phyloP scores from a whole-genome alignment of 2,888 invertebrate genomes.

The Athalia rosae region DNA sequence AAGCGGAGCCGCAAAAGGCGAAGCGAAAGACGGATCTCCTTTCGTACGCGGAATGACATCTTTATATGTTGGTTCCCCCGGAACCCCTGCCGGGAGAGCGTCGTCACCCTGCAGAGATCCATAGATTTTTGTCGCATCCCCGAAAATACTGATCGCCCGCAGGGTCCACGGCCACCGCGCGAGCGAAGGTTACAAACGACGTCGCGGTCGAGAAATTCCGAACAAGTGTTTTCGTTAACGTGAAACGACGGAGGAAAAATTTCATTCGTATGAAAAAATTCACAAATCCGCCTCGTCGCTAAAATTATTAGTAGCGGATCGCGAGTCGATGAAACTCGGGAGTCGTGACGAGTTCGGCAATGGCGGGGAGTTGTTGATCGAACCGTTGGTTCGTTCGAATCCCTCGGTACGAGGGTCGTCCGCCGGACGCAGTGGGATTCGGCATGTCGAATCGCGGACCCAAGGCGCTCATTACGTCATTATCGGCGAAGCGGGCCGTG shows the following conservation, averaged over 20 bases:
- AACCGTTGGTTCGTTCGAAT: slow-evolving; percentile 34
- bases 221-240: neutral
- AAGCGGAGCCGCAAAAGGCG: neutral
- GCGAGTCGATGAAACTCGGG: no score
- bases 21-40: slow-evolving; percentile 57
- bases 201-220: neutral
- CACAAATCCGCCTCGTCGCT: no score
- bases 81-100: slow-evolving; percentile 66
- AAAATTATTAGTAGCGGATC: no score
- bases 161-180: slow-evolving; percentile 24
- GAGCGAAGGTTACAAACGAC: slow-evolving; percentile 3
- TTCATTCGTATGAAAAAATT: no score
- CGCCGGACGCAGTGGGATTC: slow-evolving; percentile 45
- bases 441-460: slow-evolving; percentile 62
- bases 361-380: neutral
- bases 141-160: slow-evolving; percentile 35
- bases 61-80: slow-evolving; percentile 60
- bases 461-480: slow-evolving; percentile 67
- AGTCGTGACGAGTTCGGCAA: neutral
- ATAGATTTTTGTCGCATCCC: slow-evolving; percentile 65
- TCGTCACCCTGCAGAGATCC: slow-evolving; percentile 69
- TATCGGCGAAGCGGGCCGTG: slow-evolving; percentile 62
- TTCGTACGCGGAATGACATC: slow-evolving; percentile 64
- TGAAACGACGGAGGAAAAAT: neutral
- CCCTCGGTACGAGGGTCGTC: slow-evolving; percentile 43